Conservation (phyloP, 2,113 vertebrate species). For the Ctenodactylus gundi region DNA sequence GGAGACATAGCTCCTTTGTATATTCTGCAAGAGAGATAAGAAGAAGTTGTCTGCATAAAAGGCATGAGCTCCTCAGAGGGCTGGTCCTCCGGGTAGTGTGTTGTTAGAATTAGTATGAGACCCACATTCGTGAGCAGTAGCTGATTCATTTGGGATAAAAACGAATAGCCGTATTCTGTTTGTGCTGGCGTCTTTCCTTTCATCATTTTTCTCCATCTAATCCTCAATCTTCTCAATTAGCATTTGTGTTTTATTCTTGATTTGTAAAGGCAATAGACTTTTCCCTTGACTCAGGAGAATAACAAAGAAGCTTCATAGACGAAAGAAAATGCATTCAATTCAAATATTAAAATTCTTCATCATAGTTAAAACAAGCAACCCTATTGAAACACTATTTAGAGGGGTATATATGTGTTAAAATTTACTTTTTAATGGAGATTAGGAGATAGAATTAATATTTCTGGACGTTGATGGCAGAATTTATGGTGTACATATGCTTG, state of each 20-base stretch:
- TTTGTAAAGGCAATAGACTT: slow-evolving; percentile 51
- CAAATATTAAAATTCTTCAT: background rate
- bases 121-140: slow-evolving; percentile 35
- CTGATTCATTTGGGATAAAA: slow-evolving; percentile 49
- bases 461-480: background rate
- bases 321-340: background rate
- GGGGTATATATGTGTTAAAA: background rate
- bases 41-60: background rate
- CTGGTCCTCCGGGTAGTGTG: slow-evolving; percentile 48
- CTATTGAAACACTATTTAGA: background rate
- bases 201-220: slow-evolving; percentile 57
- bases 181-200: slow-evolving; percentile 54
- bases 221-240: slow-evolving; percentile 74
- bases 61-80: slow-evolving; percentile 13
- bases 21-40: slow-evolving; percentile 53
- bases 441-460: background rate
- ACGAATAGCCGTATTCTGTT: slow-evolving; percentile 51
- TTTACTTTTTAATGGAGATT: slow-evolving; percentile 34
- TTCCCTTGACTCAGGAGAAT: slow-evolving; percentile 23
- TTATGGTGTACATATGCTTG: background rate
- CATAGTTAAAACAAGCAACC: background rate
- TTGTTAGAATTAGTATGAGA: slow-evolving; percentile 45
- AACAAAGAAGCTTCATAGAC: slow-evolving; percentile 34
- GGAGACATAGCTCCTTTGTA: slow-evolving; percentile 45
- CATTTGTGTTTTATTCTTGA: slow-evolving; percentile 62